Conservation (phyloP, 2,113 vertebrate genomes). For the Epinephelus cyanopodus region DNA sequence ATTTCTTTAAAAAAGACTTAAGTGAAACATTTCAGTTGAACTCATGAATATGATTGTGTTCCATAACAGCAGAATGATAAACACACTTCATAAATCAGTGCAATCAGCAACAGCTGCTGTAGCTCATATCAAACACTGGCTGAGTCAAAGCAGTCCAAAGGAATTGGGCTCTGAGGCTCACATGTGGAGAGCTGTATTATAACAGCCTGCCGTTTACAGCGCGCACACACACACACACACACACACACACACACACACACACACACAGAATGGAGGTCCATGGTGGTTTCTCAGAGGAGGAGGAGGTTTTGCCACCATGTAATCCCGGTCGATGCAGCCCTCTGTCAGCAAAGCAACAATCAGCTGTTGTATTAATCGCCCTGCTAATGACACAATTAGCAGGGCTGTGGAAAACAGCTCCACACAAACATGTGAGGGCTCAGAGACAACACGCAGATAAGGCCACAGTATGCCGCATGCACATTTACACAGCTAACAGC, state of each 20-base stretch:
- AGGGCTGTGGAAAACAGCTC: conserved; percentile 64
- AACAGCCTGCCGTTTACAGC: conserved; percentile 12
- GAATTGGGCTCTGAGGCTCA: conserved; percentile 5
- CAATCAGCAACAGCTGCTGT: conserved; percentile 9
- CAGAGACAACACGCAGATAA: conserved; percentile 29
- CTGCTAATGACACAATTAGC: conserved; percentile 82
- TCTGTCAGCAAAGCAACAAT: conserved; percentile 71
- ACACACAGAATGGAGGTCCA: background rate
- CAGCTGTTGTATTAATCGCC: conserved; percentile 77
- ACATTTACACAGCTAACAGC: conserved; percentile 6
- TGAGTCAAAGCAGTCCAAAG: conserved; percentile 14
- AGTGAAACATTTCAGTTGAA: background rate
- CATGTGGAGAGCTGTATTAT: conserved; percentile 5
- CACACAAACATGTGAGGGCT: conserved; percentile 55
- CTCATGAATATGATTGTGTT: background rate
- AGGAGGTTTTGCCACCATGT: conserved; percentile 12
- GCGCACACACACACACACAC: background rate
- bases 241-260: background rate
- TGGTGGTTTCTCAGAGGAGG: background rate
- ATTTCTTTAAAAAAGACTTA: background rate
- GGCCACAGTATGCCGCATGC: background rate
- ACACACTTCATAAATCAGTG: conserved; percentile 25
- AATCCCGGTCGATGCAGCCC: conserved; percentile 9
- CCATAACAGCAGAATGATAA: conserved; percentile 20
- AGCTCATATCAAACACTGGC: conserved; percentile 14